Conservation (phyloP, 2,888 invertebrate species). For the Halictus quadricinctus region DNA sequence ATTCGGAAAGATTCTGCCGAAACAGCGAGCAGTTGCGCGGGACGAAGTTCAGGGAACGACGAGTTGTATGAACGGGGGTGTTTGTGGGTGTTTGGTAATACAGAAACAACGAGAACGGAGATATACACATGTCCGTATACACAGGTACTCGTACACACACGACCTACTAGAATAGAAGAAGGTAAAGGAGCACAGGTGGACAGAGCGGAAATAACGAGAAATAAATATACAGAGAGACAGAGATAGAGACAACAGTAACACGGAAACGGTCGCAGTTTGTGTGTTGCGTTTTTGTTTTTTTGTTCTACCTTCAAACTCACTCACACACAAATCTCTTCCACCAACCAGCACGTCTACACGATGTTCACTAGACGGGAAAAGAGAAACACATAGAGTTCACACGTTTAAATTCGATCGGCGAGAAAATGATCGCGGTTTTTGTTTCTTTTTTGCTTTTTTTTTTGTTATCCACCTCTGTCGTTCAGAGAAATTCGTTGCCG, state of each 20-base stretch:
- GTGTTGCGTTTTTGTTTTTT: conserved; percentile 53
- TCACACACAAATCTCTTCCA: conserved; percentile 82
- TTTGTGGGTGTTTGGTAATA: conserved; percentile 14
- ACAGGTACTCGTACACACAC: conserved; percentile 48
- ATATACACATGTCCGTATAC: conserved; percentile 41
- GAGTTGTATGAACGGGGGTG: conserved; percentile 19
- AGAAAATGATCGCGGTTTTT: conserved; percentile 14
- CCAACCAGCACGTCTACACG: conserved; percentile 82
- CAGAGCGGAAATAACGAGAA: conserved; percentile 18
- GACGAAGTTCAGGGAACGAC: background rate
- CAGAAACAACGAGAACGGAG: conserved; percentile 56
- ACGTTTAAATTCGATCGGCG: conserved; percentile 69
- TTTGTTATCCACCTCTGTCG: background rate
- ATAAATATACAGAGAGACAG: conserved; percentile 34
- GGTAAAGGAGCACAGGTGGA: conserved; percentile 27
- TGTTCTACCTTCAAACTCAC: conserved; percentile 80
- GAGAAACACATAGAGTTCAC: conserved; percentile 79
- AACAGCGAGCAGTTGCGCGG: conserved; percentile 41
- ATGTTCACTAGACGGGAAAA: conserved; percentile 81
- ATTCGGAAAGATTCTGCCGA: conserved; percentile 38
- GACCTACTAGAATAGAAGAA: conserved; percentile 58
- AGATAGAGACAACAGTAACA: conserved; percentile 59
- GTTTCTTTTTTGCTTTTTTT: no score
- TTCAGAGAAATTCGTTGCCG: background rate
- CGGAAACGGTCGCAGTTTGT: conserved; percentile 63